Evolutionary conservation across 2,888 invertebrate species (phyloP).

Genomic region (Xylophagus ater): DNA sequence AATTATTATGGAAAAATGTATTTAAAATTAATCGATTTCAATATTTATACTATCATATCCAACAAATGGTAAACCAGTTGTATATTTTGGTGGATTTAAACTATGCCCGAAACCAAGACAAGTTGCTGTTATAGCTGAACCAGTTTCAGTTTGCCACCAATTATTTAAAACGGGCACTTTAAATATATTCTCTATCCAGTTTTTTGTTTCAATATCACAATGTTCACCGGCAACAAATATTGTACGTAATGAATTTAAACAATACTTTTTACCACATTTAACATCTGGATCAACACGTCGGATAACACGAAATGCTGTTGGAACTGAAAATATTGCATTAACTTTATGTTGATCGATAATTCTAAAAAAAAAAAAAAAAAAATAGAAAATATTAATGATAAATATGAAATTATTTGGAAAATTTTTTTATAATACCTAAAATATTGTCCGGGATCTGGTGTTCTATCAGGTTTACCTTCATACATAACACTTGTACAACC

Average conservation of each 20-base stretch:
- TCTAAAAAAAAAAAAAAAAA: constrained; percentile 47
- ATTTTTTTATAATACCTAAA: constrained; percentile 53
- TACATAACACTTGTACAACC: constrained; percentile 72
- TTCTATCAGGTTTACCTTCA: constrained; percentile 90
- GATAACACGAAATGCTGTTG: constrained; percentile 79
- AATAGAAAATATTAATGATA: no score
- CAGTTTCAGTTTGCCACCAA: constrained; percentile 97
- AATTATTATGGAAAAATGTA: constrained; percentile 57
- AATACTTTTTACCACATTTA: constrained; percentile 56
- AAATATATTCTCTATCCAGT: constrained; percentile 60
- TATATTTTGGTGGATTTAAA: constrained; percentile 58
- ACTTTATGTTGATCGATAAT: constrained; percentile 81
- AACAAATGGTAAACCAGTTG: constrained; percentile 77
- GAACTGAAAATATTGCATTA: constrained; percentile 76
- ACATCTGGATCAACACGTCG: constrained; percentile 69
- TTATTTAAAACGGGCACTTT: constrained; percentile 74
- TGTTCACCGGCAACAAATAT: constrained; percentile 88
- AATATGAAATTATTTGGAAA: neutral
- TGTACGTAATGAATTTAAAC: constrained; percentile 54
- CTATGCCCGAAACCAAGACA: constrained; percentile 67
- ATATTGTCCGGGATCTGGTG: constrained; percentile 85
- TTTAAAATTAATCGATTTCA: no score
- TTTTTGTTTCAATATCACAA: constrained; percentile 81
- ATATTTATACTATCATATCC: constrained; percentile 81
- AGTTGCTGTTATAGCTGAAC: constrained; percentile 77